Conservation (phyloP, 2,888 invertebrate species). For the Athalia circularis region DNA sequence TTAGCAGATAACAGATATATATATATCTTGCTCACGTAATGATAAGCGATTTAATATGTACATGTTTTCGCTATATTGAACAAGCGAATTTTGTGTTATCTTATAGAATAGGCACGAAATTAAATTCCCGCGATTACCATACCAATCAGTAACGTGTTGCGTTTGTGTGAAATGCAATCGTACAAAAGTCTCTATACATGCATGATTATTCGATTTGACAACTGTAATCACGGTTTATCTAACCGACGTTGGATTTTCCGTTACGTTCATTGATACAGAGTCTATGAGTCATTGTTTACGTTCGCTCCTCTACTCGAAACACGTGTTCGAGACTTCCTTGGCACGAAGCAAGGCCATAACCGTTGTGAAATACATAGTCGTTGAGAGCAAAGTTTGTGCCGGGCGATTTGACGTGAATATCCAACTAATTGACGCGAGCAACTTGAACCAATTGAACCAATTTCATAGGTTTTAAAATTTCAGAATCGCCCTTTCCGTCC, state of each 20-base stretch:
- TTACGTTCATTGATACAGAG: not conserved
- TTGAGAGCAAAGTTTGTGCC: not conserved
- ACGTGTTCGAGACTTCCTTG: slow-evolving; percentile 6
- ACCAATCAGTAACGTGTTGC: no score
- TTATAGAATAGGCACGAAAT: no score
- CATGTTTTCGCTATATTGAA: no score
- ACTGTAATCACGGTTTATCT: not conserved
- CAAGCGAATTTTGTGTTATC: no score
- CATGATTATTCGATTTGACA: not conserved
- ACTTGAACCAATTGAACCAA: not conserved
- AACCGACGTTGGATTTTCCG: not conserved
- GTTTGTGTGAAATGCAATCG: no score
- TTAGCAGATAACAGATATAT: no score
- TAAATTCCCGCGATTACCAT: no score
- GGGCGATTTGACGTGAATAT: not conserved
- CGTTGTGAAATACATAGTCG: not conserved
- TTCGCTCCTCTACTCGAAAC: not conserved
- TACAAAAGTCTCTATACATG: not conserved
- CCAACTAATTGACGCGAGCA: not conserved
- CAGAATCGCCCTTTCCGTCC: slow-evolving; percentile 85
- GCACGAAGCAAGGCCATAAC: not conserved
- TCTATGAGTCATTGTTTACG: not conserved
- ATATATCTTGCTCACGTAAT: no score
- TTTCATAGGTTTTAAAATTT: slow-evolving; percentile 61
- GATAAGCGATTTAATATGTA: no score